Evolutionary conservation across 53 echinoderm and acorn worm genomes (phyloP), one percentile per base, ranked within the genome.

Genomic region (Astropecten irregularis): DNA sequence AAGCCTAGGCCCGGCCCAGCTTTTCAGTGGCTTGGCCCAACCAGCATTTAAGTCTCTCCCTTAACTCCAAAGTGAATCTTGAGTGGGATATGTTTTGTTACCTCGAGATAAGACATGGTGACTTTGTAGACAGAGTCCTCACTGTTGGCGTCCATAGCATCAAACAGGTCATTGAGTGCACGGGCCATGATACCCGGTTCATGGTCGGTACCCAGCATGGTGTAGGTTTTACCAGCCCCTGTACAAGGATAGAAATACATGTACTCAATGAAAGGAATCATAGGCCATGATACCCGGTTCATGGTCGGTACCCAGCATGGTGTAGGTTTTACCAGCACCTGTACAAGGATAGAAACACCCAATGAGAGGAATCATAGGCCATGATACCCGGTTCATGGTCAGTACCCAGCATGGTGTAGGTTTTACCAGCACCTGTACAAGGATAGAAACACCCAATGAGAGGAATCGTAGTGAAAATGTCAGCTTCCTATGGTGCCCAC

Each of bases 271-370:
- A 16, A 15, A 22, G 9, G 16, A 15, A 10, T 60, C 94, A 53
- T 92, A 72, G 2, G 92, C 97, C 97, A 97, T 97, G 59, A 94
- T 97, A 15, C 97, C 97, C 0, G 94, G 97, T 21, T 97, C 94
- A 42, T 90, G 39, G 72, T 94, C 97, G 0, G 81, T 89, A 34
- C 97, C 97, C 62, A 97, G 88, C 97, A 97, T 97, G 9, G 97
- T 97, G 72, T 94, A 94, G 7, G 97, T 97, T 68, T 97, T 97
- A 14, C 97, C 97, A 21, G 97, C 97, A 62, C 97, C 97, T 97
- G 79, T 14, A 83, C 4, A 68, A 4, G 26, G 66, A 48, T 23
- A 33, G 35, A 7, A 25, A 20, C 18, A 66, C 36, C 9, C 62
- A 60, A 15, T 15, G 9, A 16, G 11, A 22, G 9, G 16, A 15